A percentile compares a stretch with the other conserved stretches of the same genome.
These are phyloP conservation scores for Tachycineta bicolor DNA, from an alignment of 2,113 vertebrate species.

Conservation along the genomic window DNA sequence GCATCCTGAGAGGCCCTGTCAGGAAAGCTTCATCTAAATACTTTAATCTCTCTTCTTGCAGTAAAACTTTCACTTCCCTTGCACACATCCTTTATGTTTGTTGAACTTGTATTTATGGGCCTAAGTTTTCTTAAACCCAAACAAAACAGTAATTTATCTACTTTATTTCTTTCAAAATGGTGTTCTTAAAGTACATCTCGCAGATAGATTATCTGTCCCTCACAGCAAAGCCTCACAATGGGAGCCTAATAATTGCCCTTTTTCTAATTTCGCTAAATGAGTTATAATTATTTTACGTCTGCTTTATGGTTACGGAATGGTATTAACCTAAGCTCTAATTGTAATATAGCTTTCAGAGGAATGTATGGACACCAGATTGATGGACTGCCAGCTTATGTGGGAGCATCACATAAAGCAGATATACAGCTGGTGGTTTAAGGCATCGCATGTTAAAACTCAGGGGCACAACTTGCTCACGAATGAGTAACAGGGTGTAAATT, in stretches of 20 bases:
- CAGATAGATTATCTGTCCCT: constrained; percentile 84
- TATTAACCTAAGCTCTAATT: constrained; percentile 87
- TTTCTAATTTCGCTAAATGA: constrained; percentile 88
- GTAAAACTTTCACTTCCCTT: constrained; percentile 48
- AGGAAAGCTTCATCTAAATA: constrained; percentile 48
- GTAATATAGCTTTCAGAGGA: constrained; percentile 81
- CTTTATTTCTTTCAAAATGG: constrained; percentile 84
- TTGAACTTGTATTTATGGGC: constrained; percentile 57
- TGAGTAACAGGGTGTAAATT: constrained; percentile 73
- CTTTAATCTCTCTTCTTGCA: constrained; percentile 29
- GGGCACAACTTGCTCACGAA: constrained; percentile 76
- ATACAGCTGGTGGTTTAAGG: constrained; percentile 78
- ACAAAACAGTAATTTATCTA: constrained; percentile 77
- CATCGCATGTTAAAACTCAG: constrained; percentile 75
- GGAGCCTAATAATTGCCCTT: constrained; percentile 87
- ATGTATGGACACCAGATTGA: constrained; percentile 84
- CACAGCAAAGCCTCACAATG: constrained; percentile 84
- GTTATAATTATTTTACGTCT: constrained; percentile 89
- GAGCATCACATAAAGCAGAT: constrained; percentile 80
- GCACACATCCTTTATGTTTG: constrained; percentile 41
- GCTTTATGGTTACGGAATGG: constrained; percentile 83
- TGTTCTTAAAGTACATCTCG: constrained; percentile 79
- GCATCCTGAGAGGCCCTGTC: constrained; percentile 2
- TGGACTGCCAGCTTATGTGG: constrained; percentile 76
- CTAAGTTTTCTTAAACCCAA: constrained; percentile 70